A percentile compares a stretch with the other conserved stretches of the same genome.
These are phyloP conservation scores for Nesogale talazaci DNA, from an alignment of 2,113 vertebrate species.

Conservation along the genomic window DNA sequence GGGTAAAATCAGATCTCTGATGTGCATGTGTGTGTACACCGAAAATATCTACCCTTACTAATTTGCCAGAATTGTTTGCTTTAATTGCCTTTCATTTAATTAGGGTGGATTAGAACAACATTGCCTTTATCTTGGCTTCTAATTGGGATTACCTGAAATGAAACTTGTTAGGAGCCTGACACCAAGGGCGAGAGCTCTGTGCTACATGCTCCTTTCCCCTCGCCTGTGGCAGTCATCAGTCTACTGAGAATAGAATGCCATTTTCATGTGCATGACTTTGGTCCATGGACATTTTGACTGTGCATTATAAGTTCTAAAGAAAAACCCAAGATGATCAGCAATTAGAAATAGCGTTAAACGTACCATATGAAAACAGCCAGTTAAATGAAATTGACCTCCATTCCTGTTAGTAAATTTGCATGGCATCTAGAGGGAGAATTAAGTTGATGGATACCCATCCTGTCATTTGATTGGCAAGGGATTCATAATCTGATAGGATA, in stretches of 20 bases:
- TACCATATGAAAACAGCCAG: constrained; percentile 3
- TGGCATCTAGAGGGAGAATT: not conserved
- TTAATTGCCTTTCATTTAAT: not conserved
- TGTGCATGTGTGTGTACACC: accelerated
- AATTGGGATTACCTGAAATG: not conserved
- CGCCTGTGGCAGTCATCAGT: not conserved
- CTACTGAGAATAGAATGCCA: not conserved
- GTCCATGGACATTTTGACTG: not conserved
- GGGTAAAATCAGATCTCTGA: not conserved
- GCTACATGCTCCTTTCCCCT: not conserved
- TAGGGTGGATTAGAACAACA: not conserved
- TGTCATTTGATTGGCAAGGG: not conserved
- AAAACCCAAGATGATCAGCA: not conserved
- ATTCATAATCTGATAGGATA: not conserved
- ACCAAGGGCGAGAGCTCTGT: accelerated
- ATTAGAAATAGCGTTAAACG: not conserved
- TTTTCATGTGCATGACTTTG: not conserved
- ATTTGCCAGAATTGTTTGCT: not conserved
- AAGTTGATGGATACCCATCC: no score
- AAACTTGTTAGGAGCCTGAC: not conserved
- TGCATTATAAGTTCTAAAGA: not conserved
- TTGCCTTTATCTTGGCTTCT: not conserved
- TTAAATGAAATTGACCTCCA: constrained; percentile 9
- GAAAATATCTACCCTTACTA: not conserved
- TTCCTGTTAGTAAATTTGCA: not conserved